Evolutionary conservation across 1,140 invertebrate species (phyloP).

Genomic region (Diachasma alloeum): DNA sequence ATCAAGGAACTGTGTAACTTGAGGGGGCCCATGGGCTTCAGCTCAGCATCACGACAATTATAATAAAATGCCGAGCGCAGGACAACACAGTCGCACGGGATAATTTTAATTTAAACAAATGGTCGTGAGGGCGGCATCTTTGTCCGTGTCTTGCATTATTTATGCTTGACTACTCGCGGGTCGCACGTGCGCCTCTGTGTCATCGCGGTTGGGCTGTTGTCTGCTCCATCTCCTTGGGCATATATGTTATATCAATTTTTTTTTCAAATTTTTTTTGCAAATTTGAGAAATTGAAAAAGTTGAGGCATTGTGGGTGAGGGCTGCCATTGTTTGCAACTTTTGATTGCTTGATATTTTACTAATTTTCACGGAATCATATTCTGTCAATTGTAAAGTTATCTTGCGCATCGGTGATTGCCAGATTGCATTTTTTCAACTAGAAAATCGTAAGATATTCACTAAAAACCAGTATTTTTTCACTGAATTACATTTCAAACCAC

Average conservation of each 20-base stretch:
- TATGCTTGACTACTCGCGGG: constrained; percentile 57
- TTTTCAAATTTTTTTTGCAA: background rate
- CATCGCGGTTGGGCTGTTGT: constrained; percentile 53
- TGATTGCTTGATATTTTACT: too few relatives aligned
- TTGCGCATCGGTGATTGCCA: too few relatives aligned
- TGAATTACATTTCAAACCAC: too few relatives aligned
- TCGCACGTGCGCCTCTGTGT: constrained; percentile 63
- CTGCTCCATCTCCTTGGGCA: constrained; percentile 19
- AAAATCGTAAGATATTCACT: too few relatives aligned
- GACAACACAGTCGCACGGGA: constrained; percentile 39
- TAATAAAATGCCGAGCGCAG: constrained; percentile 55
- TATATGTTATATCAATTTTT: constrained; percentile 8
- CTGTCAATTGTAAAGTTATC: too few relatives aligned
- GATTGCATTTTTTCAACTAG: too few relatives aligned
- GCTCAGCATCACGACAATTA: constrained; percentile 48
- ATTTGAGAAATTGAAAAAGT: too few relatives aligned
- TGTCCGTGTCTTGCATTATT: constrained; percentile 65
- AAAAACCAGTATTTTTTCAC: too few relatives aligned
- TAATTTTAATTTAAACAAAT: constrained; percentile 68
- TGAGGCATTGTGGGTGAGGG: too few relatives aligned
- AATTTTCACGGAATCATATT: too few relatives aligned
- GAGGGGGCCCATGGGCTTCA: background rate
- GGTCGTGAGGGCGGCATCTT: constrained; percentile 63
- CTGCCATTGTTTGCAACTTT: too few relatives aligned
- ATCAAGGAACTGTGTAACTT: constrained; percentile 7